Percentiles rank a stretch among this genome's conserved stretches.
These are phyloP conservation scores for Stenodera caucasica DNA, from an alignment of 2,888 invertebrate genomes.

Conservation along the genomic window DNA sequence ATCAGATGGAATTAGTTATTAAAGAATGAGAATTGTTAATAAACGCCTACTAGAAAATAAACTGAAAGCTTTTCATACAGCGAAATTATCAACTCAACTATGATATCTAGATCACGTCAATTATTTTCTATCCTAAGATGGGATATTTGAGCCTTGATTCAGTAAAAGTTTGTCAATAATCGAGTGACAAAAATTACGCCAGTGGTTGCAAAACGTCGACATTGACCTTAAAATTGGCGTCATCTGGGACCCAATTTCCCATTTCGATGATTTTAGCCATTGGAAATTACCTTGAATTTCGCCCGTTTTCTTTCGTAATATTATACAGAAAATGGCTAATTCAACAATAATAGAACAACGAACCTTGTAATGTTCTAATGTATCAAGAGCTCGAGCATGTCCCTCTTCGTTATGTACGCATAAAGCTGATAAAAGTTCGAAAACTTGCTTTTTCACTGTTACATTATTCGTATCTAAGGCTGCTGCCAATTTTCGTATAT, in stretches of 20 bases:
- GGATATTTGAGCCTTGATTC: too few relatives aligned
- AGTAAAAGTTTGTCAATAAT: too few relatives aligned
- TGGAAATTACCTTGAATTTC: too few relatives aligned
- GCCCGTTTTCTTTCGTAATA: too few relatives aligned
- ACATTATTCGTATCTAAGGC: slow-evolving; percentile 89
- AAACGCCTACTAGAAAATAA: not conserved
- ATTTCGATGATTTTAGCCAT: not conserved
- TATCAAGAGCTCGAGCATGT: slow-evolving; percentile 82
- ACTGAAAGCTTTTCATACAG: too few relatives aligned
- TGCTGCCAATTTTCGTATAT: slow-evolving; percentile 86
- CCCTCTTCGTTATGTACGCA: slow-evolving; percentile 94
- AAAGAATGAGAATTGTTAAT: slow-evolving; percentile 1
- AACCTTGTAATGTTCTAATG: slow-evolving; percentile 92
- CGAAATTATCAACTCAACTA: too few relatives aligned
- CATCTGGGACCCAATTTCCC: not conserved
- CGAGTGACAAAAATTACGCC: too few relatives aligned
- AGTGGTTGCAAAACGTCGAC: not conserved
- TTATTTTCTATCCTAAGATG: too few relatives aligned
- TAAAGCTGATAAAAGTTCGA: slow-evolving; percentile 90
- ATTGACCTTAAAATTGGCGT: too few relatives aligned
- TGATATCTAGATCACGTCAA: too few relatives aligned
- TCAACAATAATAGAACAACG: slow-evolving; percentile 32
- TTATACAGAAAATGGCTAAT: not conserved
- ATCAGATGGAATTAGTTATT: slow-evolving; percentile 6
- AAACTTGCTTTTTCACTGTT: slow-evolving; percentile 94